A percentile compares a stretch with the other conserved stretches of the same genome.
phyloP scores from a whole-genome alignment of 2,888 invertebrate genomes.

The Drosophila koepferae region DNA sequence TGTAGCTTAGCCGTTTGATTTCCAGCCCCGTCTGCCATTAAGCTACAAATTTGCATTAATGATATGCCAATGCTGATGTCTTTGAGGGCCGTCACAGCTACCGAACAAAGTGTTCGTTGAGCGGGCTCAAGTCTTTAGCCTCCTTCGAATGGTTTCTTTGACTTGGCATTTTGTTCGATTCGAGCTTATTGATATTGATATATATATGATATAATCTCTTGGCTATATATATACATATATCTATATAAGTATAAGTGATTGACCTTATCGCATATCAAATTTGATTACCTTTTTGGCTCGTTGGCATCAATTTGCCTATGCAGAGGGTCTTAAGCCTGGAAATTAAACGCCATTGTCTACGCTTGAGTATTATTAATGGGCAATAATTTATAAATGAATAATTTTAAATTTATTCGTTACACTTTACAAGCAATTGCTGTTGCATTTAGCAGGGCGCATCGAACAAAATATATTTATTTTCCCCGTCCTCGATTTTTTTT shows the following conservation, averaged over 20 bases:
- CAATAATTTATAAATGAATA: slow-evolving; percentile 10
- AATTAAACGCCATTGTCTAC: slow-evolving; percentile 38
- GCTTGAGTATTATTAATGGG: slow-evolving; percentile 6
- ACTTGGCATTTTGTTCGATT: slow-evolving; percentile 34
- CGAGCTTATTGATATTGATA: slow-evolving; percentile 21
- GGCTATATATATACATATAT: background rate
- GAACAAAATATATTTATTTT: background rate
- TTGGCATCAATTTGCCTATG: slow-evolving; percentile 35
- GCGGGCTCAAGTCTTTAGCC: slow-evolving; percentile 11
- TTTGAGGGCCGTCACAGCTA: slow-evolving; percentile 40
- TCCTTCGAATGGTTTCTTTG: slow-evolving; percentile 19
- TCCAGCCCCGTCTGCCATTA: slow-evolving; percentile 43
- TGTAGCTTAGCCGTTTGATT: slow-evolving; percentile 38
- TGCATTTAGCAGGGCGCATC: slow-evolving; percentile 12
- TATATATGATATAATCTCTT: slow-evolving; percentile 19
- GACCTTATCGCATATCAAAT: slow-evolving; percentile 52
- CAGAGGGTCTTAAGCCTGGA: slow-evolving; percentile 23
- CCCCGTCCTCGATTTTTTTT: background rate
- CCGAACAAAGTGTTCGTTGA: slow-evolving; percentile 28
- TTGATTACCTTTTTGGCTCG: slow-evolving; percentile 17
- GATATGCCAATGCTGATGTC: slow-evolving; percentile 38
- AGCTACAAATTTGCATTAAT: slow-evolving; percentile 69
- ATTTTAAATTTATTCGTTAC: slow-evolving; percentile 27
- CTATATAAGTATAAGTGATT: slow-evolving; percentile 19
- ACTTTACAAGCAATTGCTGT: slow-evolving; percentile 15